Percentiles rank a stretch among this genome's conserved stretches.
Evolutionary conservation across 64 coral and sea anemone genomes (phyloP).

Genomic region (Pocillopora verrucosa): DNA sequence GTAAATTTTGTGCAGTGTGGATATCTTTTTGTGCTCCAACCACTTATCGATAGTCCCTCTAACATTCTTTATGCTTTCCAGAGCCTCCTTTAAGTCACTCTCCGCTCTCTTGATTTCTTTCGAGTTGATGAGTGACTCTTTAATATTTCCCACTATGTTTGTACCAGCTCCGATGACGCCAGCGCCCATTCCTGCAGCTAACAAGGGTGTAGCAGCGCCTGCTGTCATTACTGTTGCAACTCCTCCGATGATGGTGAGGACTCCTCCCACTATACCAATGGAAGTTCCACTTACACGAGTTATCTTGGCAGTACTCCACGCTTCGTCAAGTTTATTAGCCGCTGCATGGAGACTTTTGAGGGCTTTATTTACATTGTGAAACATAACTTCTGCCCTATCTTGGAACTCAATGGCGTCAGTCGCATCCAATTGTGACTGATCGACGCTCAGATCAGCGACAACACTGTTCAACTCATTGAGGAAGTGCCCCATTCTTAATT

Average conservation of each 20-base stretch:
- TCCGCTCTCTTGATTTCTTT: not conserved
- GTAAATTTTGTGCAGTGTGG: not conserved
- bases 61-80: not conserved
- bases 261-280: not conserved
- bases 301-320: not conserved
- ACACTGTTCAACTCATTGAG: too few relatives aligned
- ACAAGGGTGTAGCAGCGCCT: not conserved
- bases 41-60: not conserved
- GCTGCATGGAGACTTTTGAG: not conserved
- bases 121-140: not conserved
- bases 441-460: not conserved
- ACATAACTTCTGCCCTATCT: not conserved
- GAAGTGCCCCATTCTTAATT: too few relatives aligned
- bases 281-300: not conserved
- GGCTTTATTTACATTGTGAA: not conserved
- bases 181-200: not conserved
- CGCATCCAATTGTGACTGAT: not conserved
- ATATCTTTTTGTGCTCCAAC: not conserved
- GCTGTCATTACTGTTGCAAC: not conserved
- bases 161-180: not conserved
- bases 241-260: not conserved
- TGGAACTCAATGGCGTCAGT: not conserved
- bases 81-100: not conserved
- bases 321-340: not conserved
- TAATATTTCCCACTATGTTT: not conserved